Percentiles rank a stretch among this genome's conserved stretches.
Evolutionary conservation across 2,888 invertebrate genomes (phyloP).

Genomic region (Perizoma flavofasciatum): DNA sequence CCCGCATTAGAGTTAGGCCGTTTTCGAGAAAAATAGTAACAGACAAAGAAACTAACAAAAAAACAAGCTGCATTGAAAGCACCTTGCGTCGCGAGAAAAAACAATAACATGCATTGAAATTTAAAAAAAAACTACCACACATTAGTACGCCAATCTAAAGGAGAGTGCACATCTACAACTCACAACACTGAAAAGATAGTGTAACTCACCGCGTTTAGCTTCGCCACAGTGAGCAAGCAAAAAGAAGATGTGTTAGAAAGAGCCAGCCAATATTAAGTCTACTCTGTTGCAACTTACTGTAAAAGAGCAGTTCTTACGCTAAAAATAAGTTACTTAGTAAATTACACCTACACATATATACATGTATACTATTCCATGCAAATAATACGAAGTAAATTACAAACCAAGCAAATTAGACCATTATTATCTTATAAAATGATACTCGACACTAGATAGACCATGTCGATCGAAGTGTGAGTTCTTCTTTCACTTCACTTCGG

Average conservation of each 20-base stretch:
- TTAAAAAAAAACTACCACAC: not conserved
- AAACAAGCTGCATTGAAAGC: no score
- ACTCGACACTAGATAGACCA: no score
- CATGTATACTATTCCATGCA: not conserved
- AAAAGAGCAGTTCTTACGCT: not conserved
- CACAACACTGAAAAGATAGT: conserved; percentile 32
- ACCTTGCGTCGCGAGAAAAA: no score
- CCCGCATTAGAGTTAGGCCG: no score
- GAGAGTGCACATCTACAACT: not conserved
- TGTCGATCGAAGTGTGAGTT: no score
- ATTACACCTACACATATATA: no score
- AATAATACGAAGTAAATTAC: not conserved
- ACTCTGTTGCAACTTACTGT: conserved; percentile 6
- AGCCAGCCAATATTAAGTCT: conserved; percentile 61
- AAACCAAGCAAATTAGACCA: no score
- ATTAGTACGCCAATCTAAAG: not conserved
- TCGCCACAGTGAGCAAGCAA: conserved; percentile 76
- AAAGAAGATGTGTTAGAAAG: conserved; percentile 75
- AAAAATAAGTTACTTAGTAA: not conserved
- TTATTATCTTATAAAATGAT: no score
- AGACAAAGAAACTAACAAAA: no score
- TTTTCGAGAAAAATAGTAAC: no score
- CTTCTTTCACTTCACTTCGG: no score
- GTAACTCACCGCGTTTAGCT: conserved; percentile 78
- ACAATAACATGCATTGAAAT: no score